Evolutionary conservation across 2,888 invertebrate genomes (phyloP).

Genomic region (Baccha elongata): DNA sequence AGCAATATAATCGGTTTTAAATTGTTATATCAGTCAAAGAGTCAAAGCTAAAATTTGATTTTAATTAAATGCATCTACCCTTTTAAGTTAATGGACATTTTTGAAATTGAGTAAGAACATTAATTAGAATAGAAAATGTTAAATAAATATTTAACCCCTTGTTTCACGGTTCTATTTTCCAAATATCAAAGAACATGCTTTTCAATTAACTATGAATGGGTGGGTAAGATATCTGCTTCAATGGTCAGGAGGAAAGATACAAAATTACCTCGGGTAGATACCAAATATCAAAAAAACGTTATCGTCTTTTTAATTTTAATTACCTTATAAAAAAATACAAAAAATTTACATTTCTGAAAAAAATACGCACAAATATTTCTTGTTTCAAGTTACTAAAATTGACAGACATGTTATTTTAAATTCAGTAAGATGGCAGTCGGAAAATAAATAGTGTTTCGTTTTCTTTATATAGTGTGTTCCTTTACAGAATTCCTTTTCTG

Average conservation of each 20-base stretch:
- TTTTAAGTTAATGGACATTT: conserved; percentile 8
- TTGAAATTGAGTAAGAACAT: conserved; percentile 12
- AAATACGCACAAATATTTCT: not conserved
- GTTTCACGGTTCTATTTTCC: not conserved
- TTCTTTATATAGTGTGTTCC: too few relatives aligned
- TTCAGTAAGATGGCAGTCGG: not conserved
- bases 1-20: too few relatives aligned
- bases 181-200: not conserved
- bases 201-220: not conserved
- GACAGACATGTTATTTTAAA: not conserved
- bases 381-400: not conserved
- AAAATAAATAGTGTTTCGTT: too few relatives aligned
- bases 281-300: not conserved
- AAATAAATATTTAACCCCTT: not conserved
- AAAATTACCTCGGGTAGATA: not conserved
- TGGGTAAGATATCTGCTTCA: too few relatives aligned
- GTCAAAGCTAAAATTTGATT: conserved; percentile 12
- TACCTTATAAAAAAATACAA: not conserved
- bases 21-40: too few relatives aligned
- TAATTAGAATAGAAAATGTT: conserved; percentile 7
- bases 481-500: not conserved
- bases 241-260: not conserved
- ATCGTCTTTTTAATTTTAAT: not conserved
- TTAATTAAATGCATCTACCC: conserved; percentile 28
- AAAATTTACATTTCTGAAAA: not conserved